A percentile compares a stretch with the other conserved stretches of the same genome.
Evolutionary conservation across 2,888 invertebrate genomes (phyloP).

Genomic region (Nemotelus pantherinus): DNA sequence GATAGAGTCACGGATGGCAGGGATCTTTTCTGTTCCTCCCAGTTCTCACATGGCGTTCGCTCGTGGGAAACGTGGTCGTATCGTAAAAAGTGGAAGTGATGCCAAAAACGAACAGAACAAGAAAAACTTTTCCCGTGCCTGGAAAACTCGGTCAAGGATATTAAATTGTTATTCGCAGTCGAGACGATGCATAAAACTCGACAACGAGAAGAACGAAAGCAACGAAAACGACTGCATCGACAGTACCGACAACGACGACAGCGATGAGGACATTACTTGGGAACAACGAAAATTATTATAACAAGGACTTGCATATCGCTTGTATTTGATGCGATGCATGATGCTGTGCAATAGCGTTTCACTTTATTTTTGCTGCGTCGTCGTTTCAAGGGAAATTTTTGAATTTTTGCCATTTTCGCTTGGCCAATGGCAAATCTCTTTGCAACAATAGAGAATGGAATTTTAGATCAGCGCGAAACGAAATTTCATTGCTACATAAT

Average conservation of each 20-base stretch:
- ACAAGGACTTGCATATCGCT: slow-evolving; percentile 43
- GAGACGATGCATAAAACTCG: slow-evolving; percentile 49
- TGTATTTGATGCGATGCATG: slow-evolving; percentile 44
- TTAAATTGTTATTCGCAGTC: slow-evolving; percentile 51
- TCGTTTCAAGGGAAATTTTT: slow-evolving; percentile 21
- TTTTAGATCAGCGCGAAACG: slow-evolving; percentile 29
- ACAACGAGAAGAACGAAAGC: slow-evolving; percentile 3
- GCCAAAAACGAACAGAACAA: slow-evolving; percentile 29
- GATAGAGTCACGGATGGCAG: slow-evolving; percentile 20
- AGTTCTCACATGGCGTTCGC: slow-evolving; percentile 11
- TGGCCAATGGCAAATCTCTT: slow-evolving; percentile 1
- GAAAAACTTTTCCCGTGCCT: slow-evolving; percentile 29
- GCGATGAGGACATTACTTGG: slow-evolving; percentile 46
- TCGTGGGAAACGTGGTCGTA: slow-evolving; percentile 17
- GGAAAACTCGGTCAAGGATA: slow-evolving; percentile 50
- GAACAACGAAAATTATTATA: slow-evolving; percentile 51
- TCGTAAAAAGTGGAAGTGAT: slow-evolving; percentile 45
- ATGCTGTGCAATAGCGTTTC: slow-evolving; percentile 1
- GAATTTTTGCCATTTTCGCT: slow-evolving; percentile 13
- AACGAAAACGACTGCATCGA: not conserved
- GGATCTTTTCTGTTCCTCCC: slow-evolving; percentile 9
- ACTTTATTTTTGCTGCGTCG: slow-evolving; percentile 22
- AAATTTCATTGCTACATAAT: not conserved
- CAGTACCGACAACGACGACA: not conserved
- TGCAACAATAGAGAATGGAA: slow-evolving; percentile 17